A percentile compares a stretch with the other conserved stretches of the same genome.
These are phyloP conservation scores for Drosophila eohydei DNA, from an alignment of 2,888 invertebrate genomes.

Conservation along the genomic window DNA sequence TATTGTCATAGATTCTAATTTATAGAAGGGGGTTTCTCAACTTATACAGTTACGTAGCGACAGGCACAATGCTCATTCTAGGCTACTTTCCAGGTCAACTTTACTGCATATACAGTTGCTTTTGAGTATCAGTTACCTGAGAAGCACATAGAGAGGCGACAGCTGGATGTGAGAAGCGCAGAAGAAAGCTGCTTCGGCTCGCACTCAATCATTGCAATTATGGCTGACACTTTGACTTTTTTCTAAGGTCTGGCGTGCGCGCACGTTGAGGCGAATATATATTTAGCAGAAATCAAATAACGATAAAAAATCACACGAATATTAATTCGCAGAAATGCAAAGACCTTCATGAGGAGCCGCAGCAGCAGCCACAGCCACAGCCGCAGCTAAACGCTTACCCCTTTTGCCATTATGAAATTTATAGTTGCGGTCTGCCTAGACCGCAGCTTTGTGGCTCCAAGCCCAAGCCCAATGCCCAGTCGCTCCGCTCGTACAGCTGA, in stretches of 20 bases:
- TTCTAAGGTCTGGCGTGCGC: conserved; percentile 17
- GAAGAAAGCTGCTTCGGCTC: conserved; percentile 15
- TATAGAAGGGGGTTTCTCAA: neutral
- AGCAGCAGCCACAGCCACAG: conserved; percentile 19
- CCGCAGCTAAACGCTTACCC: conserved; percentile 56
- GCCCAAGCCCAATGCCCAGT: conserved; percentile 33
- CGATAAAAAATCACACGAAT: conserved; percentile 83
- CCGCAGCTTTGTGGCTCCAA: conserved; percentile 39
- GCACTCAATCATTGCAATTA: conserved; percentile 55
- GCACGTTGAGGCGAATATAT: conserved; percentile 20
- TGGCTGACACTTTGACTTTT: conserved; percentile 49
- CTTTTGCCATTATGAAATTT: conserved; percentile 71
- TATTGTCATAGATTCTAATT: conserved; percentile 1
- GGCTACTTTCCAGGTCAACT: neutral
- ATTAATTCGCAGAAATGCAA: conserved; percentile 81
- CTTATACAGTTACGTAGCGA: neutral
- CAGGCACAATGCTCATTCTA: neutral
- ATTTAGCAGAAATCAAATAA: conserved; percentile 76
- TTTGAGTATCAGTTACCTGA: neutral
- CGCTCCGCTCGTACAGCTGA: conserved; percentile 32
- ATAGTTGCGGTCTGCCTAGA: conserved; percentile 74
- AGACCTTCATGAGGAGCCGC: conserved; percentile 69
- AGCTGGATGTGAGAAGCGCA: neutral
- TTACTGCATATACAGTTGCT: neutral
- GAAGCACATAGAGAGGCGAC: conserved; percentile 13